Percentiles rank a stretch among this genome's conserved stretches.
phyloP scores from a whole-genome alignment of 2,797 vertebrate species.

The Tangara arthus region DNA sequence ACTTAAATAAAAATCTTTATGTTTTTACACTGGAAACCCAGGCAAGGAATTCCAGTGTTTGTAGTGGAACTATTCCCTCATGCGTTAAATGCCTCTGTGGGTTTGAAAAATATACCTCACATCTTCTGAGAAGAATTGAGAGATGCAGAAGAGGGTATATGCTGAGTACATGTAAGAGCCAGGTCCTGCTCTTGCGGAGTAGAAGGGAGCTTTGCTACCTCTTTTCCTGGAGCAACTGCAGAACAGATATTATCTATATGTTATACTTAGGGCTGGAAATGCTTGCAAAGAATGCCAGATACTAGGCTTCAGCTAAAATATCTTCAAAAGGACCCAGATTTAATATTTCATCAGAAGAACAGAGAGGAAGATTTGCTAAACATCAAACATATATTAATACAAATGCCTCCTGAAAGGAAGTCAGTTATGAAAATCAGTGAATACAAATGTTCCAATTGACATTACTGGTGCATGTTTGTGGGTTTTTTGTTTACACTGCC shows the following conservation, averaged over 20 bases:
- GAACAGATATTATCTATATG: not conserved
- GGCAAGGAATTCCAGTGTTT: not conserved
- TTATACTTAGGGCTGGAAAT: not conserved
- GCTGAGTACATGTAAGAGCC: not conserved
- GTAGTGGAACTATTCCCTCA: not conserved
- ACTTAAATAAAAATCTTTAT: not conserved
- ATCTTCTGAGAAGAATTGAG: slow-evolving; percentile 39
- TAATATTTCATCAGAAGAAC: slow-evolving; percentile 65
- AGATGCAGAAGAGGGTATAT: not conserved
- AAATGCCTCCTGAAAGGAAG: slow-evolving; percentile 68
- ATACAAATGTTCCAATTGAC: slow-evolving; percentile 71
- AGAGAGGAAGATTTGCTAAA: slow-evolving; percentile 56
- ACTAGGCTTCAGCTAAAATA: not conserved
- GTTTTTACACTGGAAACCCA: not conserved
- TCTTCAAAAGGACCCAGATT: slow-evolving; percentile 54
- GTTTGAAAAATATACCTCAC: not conserved
- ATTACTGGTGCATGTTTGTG: slow-evolving; percentile 58
- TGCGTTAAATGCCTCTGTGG: not conserved
- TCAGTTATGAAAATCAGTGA: slow-evolving; percentile 64
- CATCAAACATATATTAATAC: slow-evolving; percentile 69
- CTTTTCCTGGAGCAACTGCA: not conserved
- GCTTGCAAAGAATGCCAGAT: slow-evolving; percentile 11
- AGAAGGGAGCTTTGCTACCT: not conserved
- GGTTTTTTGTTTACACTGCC: slow-evolving; percentile 68
- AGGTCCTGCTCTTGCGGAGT: not conserved